Evolutionary conservation across 2,888 invertebrate species (phyloP), one percentile per base, ranked within the genome.

Genomic region (Magallana nippona): DNA sequence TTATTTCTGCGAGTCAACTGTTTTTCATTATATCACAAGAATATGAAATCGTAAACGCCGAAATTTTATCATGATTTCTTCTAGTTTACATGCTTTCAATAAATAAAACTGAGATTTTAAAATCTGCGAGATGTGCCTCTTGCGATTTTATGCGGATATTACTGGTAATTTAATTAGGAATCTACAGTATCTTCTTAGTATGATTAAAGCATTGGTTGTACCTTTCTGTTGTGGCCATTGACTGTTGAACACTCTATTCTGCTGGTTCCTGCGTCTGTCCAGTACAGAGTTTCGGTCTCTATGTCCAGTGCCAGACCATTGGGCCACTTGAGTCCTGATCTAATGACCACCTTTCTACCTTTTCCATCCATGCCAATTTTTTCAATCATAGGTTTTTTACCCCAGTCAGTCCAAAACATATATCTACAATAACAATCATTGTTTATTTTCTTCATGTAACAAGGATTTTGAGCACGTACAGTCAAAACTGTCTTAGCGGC

Each of bases 341-440:
- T 95, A 56, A 92, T 86, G 17, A 93, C 96, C 0, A 96, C 95
- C 17, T 95, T 95, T 10, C 97, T 95, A 82, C 96, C 95, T 0
- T 95, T 95, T 0, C 98, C 98, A 93, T 98, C 97, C 98, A 98
- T 98, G 55, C 96, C 96, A 0, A 98, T 97, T 57, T 96, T 95
- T 94, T 97, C 98, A 84, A 98, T 98, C 94, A 96, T 96, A 0
- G 97, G 96, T 1, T 95, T 95, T 2, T 95, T 95, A 1, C 97
- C 97, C 97, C 97, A 97, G 92, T 97, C 97, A 0, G 97, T 97
- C 98, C 98, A 98, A 93, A 97, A 98, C 97, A 98, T 97, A 83
- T 95, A 95, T 8, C 97, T 96, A 92, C n/a, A 79, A 79, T n/a
- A 44, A 44, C 2, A 78, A 13, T 78, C 56, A 55, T 1, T 15